These are phyloP conservation scores for Bruchidius siliquastri DNA, from an alignment of 2,888 invertebrate species.

Conservation along the genomic window DNA sequence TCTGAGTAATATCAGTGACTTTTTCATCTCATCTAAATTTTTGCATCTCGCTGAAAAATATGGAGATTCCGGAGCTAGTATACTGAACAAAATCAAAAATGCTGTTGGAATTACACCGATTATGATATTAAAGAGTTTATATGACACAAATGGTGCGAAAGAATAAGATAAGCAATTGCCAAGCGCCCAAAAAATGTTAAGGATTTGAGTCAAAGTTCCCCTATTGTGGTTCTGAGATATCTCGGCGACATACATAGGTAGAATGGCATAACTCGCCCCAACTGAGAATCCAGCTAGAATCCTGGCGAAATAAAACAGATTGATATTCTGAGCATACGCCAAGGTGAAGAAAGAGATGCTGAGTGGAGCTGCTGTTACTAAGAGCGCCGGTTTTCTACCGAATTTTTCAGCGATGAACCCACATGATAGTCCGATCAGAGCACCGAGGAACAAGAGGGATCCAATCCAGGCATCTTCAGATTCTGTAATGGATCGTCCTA, in stretches of 20 bases:
- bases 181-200: neutral
- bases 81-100: neutral
- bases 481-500: slow-evolving; percentile 34
- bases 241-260: slow-evolving; percentile 1
- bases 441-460: slow-evolving; percentile 47
- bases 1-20: slow-evolving; percentile 63
- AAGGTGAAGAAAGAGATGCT: slow-evolving; percentile 22
- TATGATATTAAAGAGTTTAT: neutral
- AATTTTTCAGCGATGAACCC: slow-evolving; percentile 60
- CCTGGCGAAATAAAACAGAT: slow-evolving; percentile 41
- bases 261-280: slow-evolving; percentile 38
- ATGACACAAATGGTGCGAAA: neutral
- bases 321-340: slow-evolving; percentile 22
- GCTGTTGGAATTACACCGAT: neutral
- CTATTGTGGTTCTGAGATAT: neutral
- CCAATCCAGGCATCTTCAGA: slow-evolving; percentile 52
- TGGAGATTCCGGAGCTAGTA: neutral
- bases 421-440: slow-evolving; percentile 58
- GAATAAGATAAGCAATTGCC: neutral
- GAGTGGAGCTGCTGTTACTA: slow-evolving; percentile 45
- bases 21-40: slow-evolving; percentile 41
- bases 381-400: slow-evolving; percentile 63
- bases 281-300: slow-evolving; percentile 57
- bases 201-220: neutral
- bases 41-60: neutral